Conservation (phyloP, 1,140 invertebrate genomes). For the Drusus annulatus region DNA sequence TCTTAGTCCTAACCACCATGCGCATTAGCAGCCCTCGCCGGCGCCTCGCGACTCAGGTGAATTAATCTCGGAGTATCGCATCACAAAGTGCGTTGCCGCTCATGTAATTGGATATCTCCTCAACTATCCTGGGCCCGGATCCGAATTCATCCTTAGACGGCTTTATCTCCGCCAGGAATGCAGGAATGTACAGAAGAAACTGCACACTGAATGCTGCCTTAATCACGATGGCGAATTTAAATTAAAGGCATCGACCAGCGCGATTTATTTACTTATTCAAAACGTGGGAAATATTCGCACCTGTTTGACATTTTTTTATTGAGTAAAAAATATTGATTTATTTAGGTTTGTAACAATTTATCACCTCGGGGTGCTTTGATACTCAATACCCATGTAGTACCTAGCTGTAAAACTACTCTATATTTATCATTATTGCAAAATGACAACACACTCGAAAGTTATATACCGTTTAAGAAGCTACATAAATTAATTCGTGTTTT, state of each 20-base stretch:
- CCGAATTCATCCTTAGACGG: not conserved
- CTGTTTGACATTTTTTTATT: not conserved
- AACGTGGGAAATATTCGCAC: slow-evolving; percentile 22
- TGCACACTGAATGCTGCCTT: not conserved
- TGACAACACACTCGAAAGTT: too few species aligned
- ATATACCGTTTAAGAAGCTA: too few species aligned
- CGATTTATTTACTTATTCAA: not conserved
- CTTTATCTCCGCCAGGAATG: slow-evolving; percentile 10
- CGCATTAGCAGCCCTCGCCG: not conserved
- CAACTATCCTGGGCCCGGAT: not conserved
- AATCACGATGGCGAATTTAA: slow-evolving; percentile 10
- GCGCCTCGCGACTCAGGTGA: not conserved
- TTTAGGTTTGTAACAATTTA: too few species aligned
- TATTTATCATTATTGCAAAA: too few species aligned
- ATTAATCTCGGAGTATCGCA: not conserved
- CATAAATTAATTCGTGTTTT: too few species aligned
- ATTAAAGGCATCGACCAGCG: not conserved
- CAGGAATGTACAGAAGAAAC: not conserved
- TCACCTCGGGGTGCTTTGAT: too few species aligned
- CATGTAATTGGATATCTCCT: slow-evolving; percentile 6
- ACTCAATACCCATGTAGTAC: too few species aligned
- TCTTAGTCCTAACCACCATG: too few species aligned
- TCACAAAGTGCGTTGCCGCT: slow-evolving; percentile 25
- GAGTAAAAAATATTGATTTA: too few species aligned
- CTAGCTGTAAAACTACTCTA: too few species aligned